Evolutionary conservation across 2,888 invertebrate genomes (phyloP), one percentile per base, ranked within the genome.

Genomic region (Cremastobaeus sp.): DNA sequence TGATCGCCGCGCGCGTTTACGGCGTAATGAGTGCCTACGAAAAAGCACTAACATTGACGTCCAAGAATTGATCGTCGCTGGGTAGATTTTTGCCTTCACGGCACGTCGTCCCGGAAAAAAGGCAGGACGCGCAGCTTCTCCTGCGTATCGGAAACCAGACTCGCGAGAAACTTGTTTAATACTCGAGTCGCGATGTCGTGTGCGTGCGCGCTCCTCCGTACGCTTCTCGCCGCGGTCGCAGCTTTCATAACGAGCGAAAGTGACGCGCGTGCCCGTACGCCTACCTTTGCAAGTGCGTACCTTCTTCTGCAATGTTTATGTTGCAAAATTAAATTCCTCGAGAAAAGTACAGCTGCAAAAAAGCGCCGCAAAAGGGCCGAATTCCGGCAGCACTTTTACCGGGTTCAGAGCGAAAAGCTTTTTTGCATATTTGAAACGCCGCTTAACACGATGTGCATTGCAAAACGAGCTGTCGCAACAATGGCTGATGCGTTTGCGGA

Each of bases 171-270:
- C 66, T 66, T 43, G 72, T 66, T 66, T 72, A 54, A 54, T 45
- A 47, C 48, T 25, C 47, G 54, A 59, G 54, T 25, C 41, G 34
- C 34, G 35, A 25, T 25, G 45, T 30, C 25, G 50, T 34, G 50
- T 34, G 68, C 39, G 55, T 48, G 48, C 48, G 32, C 30, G 35
- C 47, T 41, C 12, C 35, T 45, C 20, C 4, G 32, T 20, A 20
- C 65, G 54, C 62, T 59, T 39, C 57, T 45, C 35, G 54, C 41
- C 14, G 32, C 66, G 43, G 50, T 34, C 54, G 55, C 55, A 43
- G 59, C 64, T 74, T 45, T 74, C 74, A 59, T 74, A 74, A 65
- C 60, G 69, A 70, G 74, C 59, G 74, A 74, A 74, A 74, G 74
- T 74, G 65, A 64, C 59, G 69, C 55, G 65, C 50, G 65, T 59